Evolutionary conservation across 2,797 vertebrate species (phyloP).

Genomic region (Ibycter americanus): DNA sequence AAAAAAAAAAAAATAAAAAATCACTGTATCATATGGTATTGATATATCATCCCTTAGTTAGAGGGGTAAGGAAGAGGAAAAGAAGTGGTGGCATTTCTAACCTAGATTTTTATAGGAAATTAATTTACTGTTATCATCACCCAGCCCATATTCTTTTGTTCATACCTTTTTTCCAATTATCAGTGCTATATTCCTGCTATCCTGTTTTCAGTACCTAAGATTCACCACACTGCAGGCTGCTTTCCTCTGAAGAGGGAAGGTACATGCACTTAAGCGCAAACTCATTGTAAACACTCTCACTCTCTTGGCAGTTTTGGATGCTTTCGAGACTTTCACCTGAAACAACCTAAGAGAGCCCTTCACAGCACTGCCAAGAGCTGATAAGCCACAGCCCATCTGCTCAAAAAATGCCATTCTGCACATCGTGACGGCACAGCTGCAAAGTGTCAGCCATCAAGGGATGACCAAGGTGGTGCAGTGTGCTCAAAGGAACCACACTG

Average conservation of each 20-base stretch:
- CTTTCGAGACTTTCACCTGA: neutral
- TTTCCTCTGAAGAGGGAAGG: neutral
- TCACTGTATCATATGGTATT: neutral
- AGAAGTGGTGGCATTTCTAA: neutral
- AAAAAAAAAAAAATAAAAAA: too few species aligned
- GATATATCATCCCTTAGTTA: neutral
- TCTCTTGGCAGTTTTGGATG: neutral
- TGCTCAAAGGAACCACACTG: neutral
- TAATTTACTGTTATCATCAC: neutral
- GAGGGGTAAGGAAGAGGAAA: neutral
- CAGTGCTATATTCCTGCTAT: neutral
- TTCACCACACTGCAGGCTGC: neutral
- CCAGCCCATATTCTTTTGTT: neutral
- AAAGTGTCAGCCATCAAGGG: neutral
- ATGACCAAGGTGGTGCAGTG: neutral
- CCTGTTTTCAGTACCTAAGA: neutral
- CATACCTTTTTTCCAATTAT: neutral
- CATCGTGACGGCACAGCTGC: neutral
- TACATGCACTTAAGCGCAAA: fast-evolving
- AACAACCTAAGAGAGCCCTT: neutral
- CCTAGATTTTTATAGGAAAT: neutral
- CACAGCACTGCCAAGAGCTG: neutral
- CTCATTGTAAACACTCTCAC: neutral
- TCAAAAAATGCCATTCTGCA: neutral
- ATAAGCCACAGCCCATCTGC: neutral